phyloP scores from a whole-genome alignment of 2,797 vertebrate species.

The Dipus sagitta region DNA sequence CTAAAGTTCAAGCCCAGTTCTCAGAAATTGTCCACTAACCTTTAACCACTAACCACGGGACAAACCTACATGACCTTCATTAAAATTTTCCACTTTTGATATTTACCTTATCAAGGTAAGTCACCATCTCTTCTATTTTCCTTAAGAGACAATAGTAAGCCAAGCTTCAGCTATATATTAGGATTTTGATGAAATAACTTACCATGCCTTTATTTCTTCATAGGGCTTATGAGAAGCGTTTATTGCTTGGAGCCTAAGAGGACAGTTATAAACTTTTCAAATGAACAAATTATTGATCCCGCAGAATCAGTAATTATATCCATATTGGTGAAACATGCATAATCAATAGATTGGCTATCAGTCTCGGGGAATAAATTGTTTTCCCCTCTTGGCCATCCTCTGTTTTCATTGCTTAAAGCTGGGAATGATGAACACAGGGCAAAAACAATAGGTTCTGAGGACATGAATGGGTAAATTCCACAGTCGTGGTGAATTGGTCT shows the following conservation, averaged over 20 bases:
- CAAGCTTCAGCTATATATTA: background rate
- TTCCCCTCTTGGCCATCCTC: slow-evolving; percentile 15
- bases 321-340: background rate
- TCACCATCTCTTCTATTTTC: slow-evolving; percentile 40
- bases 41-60: background rate
- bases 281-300: slow-evolving; percentile 18
- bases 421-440: background rate
- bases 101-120: slow-evolving; percentile 44
- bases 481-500: background rate
- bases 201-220: slow-evolving; percentile 17
- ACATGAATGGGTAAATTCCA: background rate
- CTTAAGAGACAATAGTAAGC: slow-evolving; percentile 11
- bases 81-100: slow-evolving; percentile 9
- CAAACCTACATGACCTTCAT: slow-evolving; percentile 2
- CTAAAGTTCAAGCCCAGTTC: background rate
- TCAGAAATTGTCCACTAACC: background rate
- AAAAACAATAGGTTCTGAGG: background rate
- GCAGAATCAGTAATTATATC: background rate
- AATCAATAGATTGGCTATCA: background rate
- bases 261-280: slow-evolving; percentile 43
- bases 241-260: background rate
- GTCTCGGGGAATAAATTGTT: slow-evolving; percentile 6
- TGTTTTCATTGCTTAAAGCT: slow-evolving; percentile 6
- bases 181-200: slow-evolving; percentile 48
- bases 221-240: slow-evolving; percentile 16